phyloP scores from a whole-genome alignment of 1,140 invertebrate species.

The Sarcophaga peregrina region DNA sequence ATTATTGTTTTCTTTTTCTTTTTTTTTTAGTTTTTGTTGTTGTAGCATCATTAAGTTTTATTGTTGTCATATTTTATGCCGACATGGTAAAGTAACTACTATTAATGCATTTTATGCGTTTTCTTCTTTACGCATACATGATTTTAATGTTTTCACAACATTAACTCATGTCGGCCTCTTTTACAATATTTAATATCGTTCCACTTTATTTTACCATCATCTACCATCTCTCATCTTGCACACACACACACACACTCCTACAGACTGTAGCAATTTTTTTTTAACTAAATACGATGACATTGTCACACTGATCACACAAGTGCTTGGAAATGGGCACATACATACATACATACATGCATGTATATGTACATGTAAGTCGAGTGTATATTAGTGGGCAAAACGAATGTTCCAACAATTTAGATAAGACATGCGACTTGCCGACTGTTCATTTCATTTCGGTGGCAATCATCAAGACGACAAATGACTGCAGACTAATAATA shows the following conservation, averaged over 20 bases:
- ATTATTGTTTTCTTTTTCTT: neutral
- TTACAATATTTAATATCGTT: neutral
- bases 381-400: no score
- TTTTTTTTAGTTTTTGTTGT: slow-evolving; percentile 6
- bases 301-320: neutral
- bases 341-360: neutral
- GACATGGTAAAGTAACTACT: slow-evolving; percentile 41
- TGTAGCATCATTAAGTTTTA: slow-evolving; percentile 41
- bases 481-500: slow-evolving; percentile 8
- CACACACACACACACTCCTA: neutral
- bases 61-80: slow-evolving; percentile 41
- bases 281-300: neutral
- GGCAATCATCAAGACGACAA: neutral
- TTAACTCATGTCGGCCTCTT: slow-evolving; percentile 35
- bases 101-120: slow-evolving; percentile 42
- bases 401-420: slow-evolving; percentile 14
- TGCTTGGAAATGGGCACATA: neutral
- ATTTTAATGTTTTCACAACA: slow-evolving; percentile 42
- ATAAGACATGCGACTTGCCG: slow-evolving; percentile 33
- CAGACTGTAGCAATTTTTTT: neutral
- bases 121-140: slow-evolving; percentile 42
- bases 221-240: neutral
- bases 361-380: no score
- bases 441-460: no score
- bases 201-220: no score